A percentile compares a stretch with the other conserved stretches of the same genome.
These are phyloP conservation scores for Melanogrammus aeglefinus DNA, from an alignment of 2,797 vertebrate genomes.

Conservation along the genomic window DNA sequence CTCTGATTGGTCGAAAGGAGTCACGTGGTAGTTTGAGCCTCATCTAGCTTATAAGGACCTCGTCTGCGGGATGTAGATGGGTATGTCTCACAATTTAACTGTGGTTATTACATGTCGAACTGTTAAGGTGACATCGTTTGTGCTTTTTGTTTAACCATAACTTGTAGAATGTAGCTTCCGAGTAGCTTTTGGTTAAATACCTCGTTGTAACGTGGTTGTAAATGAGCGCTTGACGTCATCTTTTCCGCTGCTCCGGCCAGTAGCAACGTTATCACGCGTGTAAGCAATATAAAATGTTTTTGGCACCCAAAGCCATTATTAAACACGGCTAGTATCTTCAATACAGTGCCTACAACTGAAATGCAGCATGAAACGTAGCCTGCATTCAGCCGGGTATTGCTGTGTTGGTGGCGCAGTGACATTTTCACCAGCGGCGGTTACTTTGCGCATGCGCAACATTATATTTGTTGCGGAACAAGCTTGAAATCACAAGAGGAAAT, in stretches of 20 bases:
- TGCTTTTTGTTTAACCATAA: conserved; percentile 23
- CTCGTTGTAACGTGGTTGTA: conserved; percentile 39
- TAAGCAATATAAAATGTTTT: background rate
- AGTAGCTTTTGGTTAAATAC: conserved; percentile 19
- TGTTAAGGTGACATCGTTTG: background rate
- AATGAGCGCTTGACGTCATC: conserved; percentile 77
- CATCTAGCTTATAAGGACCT: conserved; percentile 57
- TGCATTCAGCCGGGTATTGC: conserved; percentile 17
- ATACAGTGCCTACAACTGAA: background rate
- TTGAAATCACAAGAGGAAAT: conserved; percentile 54
- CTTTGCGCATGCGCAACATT: conserved; percentile 70
- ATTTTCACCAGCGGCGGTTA: conserved; percentile 66
- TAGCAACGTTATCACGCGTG: conserved; percentile 46
- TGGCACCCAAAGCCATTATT: background rate
- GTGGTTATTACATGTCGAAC: background rate
- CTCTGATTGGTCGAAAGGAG: conserved; percentile 54
- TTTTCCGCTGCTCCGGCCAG: conserved; percentile 72
- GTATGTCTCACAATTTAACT: conserved; percentile 58
- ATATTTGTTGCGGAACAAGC: conserved; percentile 71
- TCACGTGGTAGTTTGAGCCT: conserved; percentile 64
- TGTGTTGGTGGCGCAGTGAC: conserved; percentile 76
- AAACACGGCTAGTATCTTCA: background rate
- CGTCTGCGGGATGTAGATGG: conserved; percentile 61
- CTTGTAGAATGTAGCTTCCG: background rate
- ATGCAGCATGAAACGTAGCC: background rate